phyloP scores from a whole-genome alignment of 2,113 vertebrate genomes.

The Zapornia atra region DNA sequence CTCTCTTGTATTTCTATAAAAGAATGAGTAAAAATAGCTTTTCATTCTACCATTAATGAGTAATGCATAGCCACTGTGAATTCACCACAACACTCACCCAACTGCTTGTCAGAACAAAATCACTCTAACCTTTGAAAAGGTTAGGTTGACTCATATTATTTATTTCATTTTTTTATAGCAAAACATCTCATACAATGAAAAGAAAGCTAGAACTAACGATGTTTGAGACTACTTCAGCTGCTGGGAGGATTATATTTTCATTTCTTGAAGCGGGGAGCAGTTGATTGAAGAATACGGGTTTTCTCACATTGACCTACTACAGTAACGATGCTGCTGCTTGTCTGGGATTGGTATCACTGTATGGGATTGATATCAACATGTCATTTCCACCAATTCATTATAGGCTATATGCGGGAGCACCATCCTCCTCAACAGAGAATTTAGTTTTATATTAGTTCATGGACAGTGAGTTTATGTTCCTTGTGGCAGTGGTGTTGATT shows the following conservation, averaged over 20 bases:
- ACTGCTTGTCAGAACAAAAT: not conserved
- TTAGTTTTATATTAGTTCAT: not conserved
- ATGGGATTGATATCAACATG: not conserved
- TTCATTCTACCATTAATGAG: not conserved
- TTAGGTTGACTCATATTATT: conserved; percentile 9
- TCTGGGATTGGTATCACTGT: not conserved
- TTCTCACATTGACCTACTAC: not conserved
- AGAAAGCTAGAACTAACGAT: not conserved
- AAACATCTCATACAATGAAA: not conserved
- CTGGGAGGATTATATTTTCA: not conserved
- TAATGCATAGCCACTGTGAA: conserved; percentile 38
- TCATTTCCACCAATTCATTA: not conserved
- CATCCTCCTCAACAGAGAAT: not conserved
- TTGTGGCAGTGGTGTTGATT: not conserved
- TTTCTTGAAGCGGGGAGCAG: not conserved
- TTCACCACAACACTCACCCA: not conserved
- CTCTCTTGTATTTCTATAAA: not conserved
- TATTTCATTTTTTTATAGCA: not conserved
- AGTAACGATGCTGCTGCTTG: not conserved
- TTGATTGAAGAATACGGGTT: not conserved
- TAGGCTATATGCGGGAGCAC: not conserved
- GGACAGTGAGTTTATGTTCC: not conserved
- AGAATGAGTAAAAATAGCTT: not conserved
- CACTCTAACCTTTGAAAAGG: conserved; percentile 11
- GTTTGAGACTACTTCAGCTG: not conserved